These are phyloP conservation scores for Sebastes vulpes DNA, from an alignment of 2,797 vertebrate genomes.

Conservation along the genomic window DNA sequence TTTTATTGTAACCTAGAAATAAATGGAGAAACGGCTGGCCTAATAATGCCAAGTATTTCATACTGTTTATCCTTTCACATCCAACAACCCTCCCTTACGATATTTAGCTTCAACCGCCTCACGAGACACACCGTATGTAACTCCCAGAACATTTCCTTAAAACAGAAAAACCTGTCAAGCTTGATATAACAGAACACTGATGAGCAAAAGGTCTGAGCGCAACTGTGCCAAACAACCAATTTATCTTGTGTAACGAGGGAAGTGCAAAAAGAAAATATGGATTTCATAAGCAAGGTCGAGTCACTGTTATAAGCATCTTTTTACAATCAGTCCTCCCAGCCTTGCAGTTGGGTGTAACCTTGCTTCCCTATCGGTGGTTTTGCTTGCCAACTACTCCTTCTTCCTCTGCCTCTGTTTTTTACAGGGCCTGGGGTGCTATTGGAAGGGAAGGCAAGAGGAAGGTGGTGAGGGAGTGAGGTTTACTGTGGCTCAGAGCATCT, in stretches of 20 bases:
- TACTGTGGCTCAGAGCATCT: slow-evolving; percentile 59
- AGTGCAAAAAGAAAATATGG: slow-evolving; percentile 47
- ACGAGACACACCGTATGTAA: not conserved
- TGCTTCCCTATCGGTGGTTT: slow-evolving; percentile 47
- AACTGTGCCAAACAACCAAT: slow-evolving; percentile 57
- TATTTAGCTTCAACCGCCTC: slow-evolving; percentile 27
- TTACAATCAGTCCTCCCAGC: slow-evolving; percentile 63
- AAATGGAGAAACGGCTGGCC: not conserved
- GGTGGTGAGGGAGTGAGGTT: slow-evolving; percentile 46
- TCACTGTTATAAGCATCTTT: slow-evolving; percentile 66
- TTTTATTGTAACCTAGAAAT: not conserved
- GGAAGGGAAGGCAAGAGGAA: slow-evolving; percentile 35
- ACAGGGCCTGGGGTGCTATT: slow-evolving; percentile 65
- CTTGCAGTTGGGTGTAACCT: slow-evolving; percentile 62
- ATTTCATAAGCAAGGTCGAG: slow-evolving; percentile 74
- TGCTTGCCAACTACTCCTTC: slow-evolving; percentile 63
- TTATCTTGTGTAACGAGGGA: slow-evolving; percentile 63
- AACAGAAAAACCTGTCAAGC: slow-evolving; percentile 24
- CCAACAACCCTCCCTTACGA: slow-evolving; percentile 17
- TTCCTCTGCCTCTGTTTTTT: slow-evolving; percentile 55
- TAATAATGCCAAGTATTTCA: not conserved
- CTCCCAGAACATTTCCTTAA: slow-evolving; percentile 22
- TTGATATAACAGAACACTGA: slow-evolving; percentile 53
- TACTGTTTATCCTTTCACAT: slow-evolving; percentile 14
- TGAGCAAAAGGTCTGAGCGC: slow-evolving; percentile 49